phyloP scores from a whole-genome alignment of 2,888 invertebrate species.

The Tenthredo amoena region DNA sequence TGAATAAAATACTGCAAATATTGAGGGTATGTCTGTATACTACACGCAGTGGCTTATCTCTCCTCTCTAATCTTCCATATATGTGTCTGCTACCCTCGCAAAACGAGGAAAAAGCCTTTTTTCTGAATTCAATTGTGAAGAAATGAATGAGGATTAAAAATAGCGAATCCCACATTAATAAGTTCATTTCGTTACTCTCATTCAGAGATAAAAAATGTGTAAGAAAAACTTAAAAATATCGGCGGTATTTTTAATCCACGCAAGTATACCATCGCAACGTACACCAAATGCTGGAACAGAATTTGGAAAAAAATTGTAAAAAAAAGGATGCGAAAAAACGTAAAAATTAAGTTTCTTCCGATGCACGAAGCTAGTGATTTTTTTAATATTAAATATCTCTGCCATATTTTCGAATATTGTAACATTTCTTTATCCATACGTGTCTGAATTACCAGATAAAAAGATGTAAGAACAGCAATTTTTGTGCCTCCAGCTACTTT shows the following conservation, averaged over 20 bases:
- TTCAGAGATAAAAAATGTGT: neutral
- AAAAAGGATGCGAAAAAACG: neutral
- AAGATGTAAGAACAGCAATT: neutral
- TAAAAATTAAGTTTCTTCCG: too few species aligned
- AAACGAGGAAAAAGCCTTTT: neutral
- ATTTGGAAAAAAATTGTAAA: neutral
- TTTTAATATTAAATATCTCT: neutral
- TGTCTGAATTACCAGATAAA: neutral
- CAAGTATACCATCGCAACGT: too few species aligned
- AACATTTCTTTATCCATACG: too few species aligned
- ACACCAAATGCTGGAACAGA: neutral
- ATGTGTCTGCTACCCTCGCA: neutral
- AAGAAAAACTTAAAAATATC: neutral
- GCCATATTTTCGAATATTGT: neutral
- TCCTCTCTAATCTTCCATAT: neutral
- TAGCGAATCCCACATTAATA: neutral
- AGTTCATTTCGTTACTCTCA: neutral
- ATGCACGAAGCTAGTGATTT: neutral
- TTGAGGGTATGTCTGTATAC: neutral
- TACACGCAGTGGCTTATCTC: neutral
- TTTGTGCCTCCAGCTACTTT: neutral
- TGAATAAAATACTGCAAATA: neutral
- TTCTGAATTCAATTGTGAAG: neutral
- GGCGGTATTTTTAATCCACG: neutral
- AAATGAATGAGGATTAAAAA: neutral